phyloP scores from a whole-genome alignment of 1,140 invertebrate species.

The Oryctes rhinoceros region DNA sequence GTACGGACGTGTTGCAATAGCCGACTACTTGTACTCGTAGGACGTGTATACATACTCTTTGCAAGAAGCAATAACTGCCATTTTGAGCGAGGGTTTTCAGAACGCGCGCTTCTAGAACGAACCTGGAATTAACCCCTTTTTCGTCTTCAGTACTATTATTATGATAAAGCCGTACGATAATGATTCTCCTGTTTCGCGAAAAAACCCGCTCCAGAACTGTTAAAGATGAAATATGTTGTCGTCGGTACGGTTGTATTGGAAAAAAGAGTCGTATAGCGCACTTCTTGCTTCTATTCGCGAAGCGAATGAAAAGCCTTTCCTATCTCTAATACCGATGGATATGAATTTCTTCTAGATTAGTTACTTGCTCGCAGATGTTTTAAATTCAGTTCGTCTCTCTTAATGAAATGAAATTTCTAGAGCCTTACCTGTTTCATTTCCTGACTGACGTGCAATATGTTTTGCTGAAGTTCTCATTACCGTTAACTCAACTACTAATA shows the following conservation, averaged over 20 bases:
- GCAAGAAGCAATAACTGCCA: conserved; percentile 2
- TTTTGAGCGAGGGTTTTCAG: neutral
- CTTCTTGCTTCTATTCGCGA: too few species aligned
- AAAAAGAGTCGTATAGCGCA: neutral
- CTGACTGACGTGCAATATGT: too few species aligned
- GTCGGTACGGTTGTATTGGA: neutral
- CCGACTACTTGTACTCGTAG: neutral
- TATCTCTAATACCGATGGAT: too few species aligned
- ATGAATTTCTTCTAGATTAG: too few species aligned
- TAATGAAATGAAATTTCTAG: too few species aligned
- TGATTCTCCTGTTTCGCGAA: neutral
- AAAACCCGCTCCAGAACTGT: conserved; percentile 8
- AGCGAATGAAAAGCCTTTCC: too few species aligned
- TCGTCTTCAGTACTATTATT: neutral
- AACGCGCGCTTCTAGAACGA: neutral
- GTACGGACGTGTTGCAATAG: neutral
- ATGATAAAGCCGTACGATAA: neutral
- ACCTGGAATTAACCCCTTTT: conserved; percentile 5
- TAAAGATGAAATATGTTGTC: neutral
- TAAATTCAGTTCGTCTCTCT: too few species aligned
- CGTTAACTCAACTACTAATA: too few species aligned
- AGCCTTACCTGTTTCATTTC: too few species aligned
- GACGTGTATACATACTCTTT: neutral
- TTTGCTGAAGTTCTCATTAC: too few species aligned
- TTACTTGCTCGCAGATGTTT: too few species aligned